A percentile compares a stretch with the other conserved stretches of the same genome.
Evolutionary conservation across 1,140 invertebrate species (phyloP).

Genomic region (Gerris buenoi): DNA sequence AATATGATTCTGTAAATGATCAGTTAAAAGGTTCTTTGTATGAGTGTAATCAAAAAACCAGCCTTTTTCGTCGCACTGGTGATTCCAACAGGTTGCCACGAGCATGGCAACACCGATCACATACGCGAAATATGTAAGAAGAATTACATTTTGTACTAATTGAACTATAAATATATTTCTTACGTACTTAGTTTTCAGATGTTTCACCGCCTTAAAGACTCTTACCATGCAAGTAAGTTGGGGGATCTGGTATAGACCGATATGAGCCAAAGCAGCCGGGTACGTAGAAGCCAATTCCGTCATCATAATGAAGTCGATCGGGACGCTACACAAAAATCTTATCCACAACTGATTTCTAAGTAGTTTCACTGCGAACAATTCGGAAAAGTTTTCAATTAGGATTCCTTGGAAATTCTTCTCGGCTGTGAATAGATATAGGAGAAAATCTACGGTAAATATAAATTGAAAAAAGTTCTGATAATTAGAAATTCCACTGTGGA

Average conservation of each 20-base stretch:
- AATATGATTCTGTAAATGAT: not conserved
- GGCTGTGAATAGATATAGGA: not conserved
- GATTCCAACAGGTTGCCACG: not conserved
- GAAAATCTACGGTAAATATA: not conserved
- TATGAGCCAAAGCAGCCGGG: too few species aligned
- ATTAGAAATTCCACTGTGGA: not conserved
- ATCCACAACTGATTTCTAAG: not conserved
- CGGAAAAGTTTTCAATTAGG: not conserved
- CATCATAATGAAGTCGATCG: too few species aligned
- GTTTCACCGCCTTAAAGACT: too few species aligned
- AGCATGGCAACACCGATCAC: not conserved
- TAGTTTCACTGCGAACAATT: not conserved
- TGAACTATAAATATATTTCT: too few species aligned
- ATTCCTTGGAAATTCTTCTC: not conserved
- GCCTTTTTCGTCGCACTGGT: not conserved
- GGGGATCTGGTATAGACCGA: too few species aligned
- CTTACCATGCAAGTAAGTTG: too few species aligned
- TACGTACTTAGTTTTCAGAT: too few species aligned
- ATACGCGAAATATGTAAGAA: not conserved
- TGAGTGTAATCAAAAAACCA: not conserved
- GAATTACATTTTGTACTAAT: not conserved
- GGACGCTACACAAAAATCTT: too few species aligned
- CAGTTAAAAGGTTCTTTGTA: not conserved
- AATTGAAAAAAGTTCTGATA: not conserved
- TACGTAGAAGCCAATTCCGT: too few species aligned